A percentile compares a stretch with the other conserved stretches of the same genome.
These are phyloP conservation scores for Erpornis zantholeuca DNA, from an alignment of 2,113 vertebrate species.

Conservation along the genomic window DNA sequence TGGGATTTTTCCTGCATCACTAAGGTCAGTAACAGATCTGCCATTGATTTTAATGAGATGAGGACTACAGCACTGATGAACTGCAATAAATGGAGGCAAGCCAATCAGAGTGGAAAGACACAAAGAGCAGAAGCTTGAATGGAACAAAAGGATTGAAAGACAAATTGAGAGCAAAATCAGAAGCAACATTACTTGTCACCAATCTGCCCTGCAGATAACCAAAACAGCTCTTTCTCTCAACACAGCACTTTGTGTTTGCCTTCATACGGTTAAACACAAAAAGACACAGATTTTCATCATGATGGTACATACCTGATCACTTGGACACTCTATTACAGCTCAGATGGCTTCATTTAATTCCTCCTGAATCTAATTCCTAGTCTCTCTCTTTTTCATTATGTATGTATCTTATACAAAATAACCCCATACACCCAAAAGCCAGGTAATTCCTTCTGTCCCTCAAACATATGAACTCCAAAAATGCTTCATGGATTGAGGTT, in stretches of 20 bases:
- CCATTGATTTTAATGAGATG: background rate
- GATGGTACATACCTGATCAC: background rate
- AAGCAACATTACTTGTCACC: background rate
- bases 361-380: background rate
- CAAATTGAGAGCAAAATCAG: background rate
- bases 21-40: background rate
- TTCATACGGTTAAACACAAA: background rate
- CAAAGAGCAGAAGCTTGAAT: background rate
- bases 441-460: background rate
- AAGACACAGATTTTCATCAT: background rate
- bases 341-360: background rate
- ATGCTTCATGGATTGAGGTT: background rate
- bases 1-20: background rate
- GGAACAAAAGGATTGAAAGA: background rate
- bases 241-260: background rate
- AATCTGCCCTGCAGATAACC: background rate
- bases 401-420: background rate
- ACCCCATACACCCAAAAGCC: background rate
- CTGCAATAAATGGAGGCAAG: background rate
- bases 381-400: background rate
- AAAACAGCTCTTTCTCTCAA: background rate
- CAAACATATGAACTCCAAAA: background rate
- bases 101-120: background rate
- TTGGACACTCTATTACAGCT: background rate
- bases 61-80: background rate